A percentile compares a stretch with the other conserved stretches of the same genome.
Conservation (phyloP, 2,888 invertebrate species). For the Agrypnus murinus region DNA sequence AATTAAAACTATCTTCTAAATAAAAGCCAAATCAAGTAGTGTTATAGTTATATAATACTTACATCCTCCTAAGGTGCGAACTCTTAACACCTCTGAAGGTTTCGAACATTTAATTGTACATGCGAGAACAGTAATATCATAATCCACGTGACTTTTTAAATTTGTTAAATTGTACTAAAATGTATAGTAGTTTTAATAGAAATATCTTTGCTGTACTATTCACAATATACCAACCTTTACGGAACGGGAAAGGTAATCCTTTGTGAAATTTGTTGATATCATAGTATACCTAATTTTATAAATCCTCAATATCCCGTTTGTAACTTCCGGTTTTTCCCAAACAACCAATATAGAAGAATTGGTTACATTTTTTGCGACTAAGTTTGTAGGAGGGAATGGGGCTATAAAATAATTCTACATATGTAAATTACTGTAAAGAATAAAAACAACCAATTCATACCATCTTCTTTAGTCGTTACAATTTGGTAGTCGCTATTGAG, state of each 20-base stretch:
- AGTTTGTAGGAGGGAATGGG: conserved; percentile 75
- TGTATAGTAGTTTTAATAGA: conserved; percentile 25
- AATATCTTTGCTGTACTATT: too few species aligned
- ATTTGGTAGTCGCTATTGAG: conserved; percentile 76
- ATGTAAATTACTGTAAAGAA: too few species aligned
- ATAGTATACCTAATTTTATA: conserved; percentile 78
- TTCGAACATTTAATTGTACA: conserved; percentile 82
- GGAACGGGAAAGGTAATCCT: too few species aligned
- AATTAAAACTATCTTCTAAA: conserved; percentile 7
- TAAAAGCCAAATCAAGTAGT: conserved; percentile 1
- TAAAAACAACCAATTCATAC: conserved; percentile 58
- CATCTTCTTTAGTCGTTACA: conserved; percentile 82
- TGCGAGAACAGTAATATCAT: conserved; percentile 81
- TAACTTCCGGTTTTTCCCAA: conserved; percentile 81
- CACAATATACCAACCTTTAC: conserved; percentile 32
- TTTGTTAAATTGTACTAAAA: conserved; percentile 61
- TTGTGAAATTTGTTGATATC: conserved; percentile 4
- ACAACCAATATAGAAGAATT: conserved; percentile 77
- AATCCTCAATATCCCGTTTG: conserved; percentile 83
- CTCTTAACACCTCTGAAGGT: conserved; percentile 62
- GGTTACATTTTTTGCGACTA: conserved; percentile 76
- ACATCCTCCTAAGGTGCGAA: conserved; percentile 71
- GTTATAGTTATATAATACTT: conserved; percentile 56
- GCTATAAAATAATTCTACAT: conserved; percentile 67
- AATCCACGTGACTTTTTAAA: conserved; percentile 78